Base-by-base conservation (phyloP, 2,797 vertebrate species). In the Rhinatrema bivittatum region DNA sequence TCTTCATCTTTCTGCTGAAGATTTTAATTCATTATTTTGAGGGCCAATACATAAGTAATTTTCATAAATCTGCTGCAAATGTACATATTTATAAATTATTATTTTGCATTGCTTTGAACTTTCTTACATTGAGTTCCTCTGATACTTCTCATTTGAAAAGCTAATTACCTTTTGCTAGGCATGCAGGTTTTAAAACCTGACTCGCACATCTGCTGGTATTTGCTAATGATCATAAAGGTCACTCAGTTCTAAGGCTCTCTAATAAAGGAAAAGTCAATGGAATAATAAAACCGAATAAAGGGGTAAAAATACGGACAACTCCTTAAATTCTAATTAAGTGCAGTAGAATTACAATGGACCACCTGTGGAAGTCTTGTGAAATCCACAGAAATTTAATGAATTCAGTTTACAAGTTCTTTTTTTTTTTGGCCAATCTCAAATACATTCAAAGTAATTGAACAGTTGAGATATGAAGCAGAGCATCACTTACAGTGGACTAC, bases 321-420 rank as follows among this genome's bases (percentile, higher is more conserved):
- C 32, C 13, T 33, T 56, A 63, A 75, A 60, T 29, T 46, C 59
- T 64, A 64, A 69, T 45, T 43, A 49, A 58, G 69, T 53, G 44
- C 42, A 56, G 46, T 25, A 62, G 50, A 66, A 56, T 62, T 67
- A 56, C 50, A 47, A 39, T 3, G 11, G 37, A 30, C 39, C 41
- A 53, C 17, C 39, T 53, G 42, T 29, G 41, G 39, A 46, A 25
- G 44, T 38, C 34, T 39, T 29, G 17, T 48, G 40, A 56, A 54
- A 35, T 16, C 40, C 46, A 48, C 39, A 50, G 59, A 56, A 63
- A 55, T 51, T 57, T 67, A 57, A 32, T 49, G 43, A 20, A 59
- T 56, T 64, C 39, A n/a, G n/a, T n/a, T n/a, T n/a, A n/a, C n/a
- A n/a, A n/a, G n/a, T n/a, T n/a, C n/a, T n/a, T n/a, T n/a, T n/a